Evolutionary conservation across 2,113 vertebrate species (phyloP).

Genomic region (Rafetus swinhoei): DNA sequence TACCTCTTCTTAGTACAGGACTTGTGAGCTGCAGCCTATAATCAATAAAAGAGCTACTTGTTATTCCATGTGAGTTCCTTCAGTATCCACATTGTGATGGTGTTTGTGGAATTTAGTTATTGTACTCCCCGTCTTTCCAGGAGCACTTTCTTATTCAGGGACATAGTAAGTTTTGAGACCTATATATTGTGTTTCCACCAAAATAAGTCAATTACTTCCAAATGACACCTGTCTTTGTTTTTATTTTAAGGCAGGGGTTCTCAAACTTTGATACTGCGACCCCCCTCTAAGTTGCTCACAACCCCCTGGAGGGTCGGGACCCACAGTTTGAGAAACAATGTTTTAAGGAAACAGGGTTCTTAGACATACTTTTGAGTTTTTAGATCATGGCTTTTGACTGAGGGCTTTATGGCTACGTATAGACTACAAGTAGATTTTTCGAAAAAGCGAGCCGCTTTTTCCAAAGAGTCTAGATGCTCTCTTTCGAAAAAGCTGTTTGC

Average conservation of each 20-base stretch:
- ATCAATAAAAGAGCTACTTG: not conserved
- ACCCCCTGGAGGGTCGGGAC: too few species aligned
- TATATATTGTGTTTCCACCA: not conserved
- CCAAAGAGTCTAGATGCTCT: too few species aligned
- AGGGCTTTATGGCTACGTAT: not conserved
- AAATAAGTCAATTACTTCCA: not conserved
- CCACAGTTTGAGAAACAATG: too few species aligned
- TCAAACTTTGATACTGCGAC: too few species aligned
- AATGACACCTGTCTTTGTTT: not conserved
- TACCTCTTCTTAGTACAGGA: not conserved
- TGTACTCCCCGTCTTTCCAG: not conserved
- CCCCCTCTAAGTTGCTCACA: too few species aligned
- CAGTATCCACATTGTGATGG: not conserved
- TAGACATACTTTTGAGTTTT: not conserved
- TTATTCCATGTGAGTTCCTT: not conserved
- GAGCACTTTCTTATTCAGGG: not conserved
- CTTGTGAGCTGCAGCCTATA: not conserved
- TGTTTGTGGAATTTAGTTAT: not conserved
- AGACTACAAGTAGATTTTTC: too few species aligned
- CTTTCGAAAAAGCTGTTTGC: too few species aligned
- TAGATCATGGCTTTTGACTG: not conserved
- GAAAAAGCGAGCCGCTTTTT: too few species aligned
- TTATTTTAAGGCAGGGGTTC: not conserved
- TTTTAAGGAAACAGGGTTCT: not conserved
- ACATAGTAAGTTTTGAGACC: rapidly evolving